Percentiles rank a stretch among this genome's conserved stretches.
phyloP scores from a whole-genome alignment of 2,797 vertebrate species.

The Galaxias olidus region DNA sequence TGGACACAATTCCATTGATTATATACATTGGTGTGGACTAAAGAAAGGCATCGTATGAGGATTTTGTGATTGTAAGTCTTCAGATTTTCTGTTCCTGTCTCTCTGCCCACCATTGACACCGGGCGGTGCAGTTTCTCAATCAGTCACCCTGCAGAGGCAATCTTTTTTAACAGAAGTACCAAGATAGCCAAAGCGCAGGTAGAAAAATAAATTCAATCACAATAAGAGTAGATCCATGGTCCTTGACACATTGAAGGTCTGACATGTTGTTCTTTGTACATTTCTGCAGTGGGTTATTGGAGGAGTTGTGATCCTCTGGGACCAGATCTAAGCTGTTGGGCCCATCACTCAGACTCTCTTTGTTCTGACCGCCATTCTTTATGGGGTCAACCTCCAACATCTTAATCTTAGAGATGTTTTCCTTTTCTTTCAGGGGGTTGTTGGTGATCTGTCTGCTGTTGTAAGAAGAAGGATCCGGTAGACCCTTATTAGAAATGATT shows the following conservation, averaged over 20 bases:
- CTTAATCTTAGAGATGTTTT: constrained; percentile 76
- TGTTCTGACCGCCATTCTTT: constrained; percentile 73
- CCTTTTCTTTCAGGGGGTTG: constrained; percentile 75
- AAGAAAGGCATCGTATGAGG: constrained; percentile 8
- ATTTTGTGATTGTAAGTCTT: neutral
- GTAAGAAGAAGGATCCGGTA: constrained; percentile 69
- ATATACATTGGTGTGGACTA: constrained; percentile 8
- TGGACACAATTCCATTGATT: constrained; percentile 11
- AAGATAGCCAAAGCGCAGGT: constrained; percentile 62
- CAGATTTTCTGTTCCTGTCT: neutral
- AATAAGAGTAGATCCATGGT: constrained; percentile 61
- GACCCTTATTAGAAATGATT: constrained; percentile 74
- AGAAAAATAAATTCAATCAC: constrained; percentile 61
- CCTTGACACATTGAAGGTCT: constrained; percentile 77
- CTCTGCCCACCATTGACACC: neutral
- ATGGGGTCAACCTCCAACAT: constrained; percentile 58
- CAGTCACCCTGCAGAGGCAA: neutral
- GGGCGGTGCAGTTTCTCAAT: neutral
- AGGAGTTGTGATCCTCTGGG: constrained; percentile 66
- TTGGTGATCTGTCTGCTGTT: constrained; percentile 70
- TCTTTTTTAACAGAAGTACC: constrained; percentile 3
- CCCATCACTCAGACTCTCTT: constrained; percentile 77
- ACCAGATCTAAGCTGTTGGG: constrained; percentile 72
- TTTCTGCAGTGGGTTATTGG: constrained; percentile 74
- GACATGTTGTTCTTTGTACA: constrained; percentile 79